Evolutionary conservation across 2,888 invertebrate species (phyloP), one percentile per base, ranked within the genome.

Genomic region (Eurytoma adleriae): DNA sequence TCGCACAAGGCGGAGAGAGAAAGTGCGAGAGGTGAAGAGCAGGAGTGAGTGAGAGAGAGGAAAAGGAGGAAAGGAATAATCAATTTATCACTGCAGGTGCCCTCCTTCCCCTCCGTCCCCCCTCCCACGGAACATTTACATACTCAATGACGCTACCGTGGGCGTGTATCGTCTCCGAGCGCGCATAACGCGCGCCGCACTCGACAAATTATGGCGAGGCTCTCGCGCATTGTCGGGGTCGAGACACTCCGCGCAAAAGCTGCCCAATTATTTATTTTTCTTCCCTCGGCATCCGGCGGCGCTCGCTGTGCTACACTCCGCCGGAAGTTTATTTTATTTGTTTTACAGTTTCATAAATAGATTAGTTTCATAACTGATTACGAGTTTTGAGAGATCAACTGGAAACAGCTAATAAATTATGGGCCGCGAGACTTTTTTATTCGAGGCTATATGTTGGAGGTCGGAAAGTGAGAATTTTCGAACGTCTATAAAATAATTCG

Each of bases 31-130:
- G 74, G 40, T 80, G n/a, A 27, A 54, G 56, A 68, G n/a, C 24
- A 67, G 18, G 62, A 57, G 56, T n/a, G 24, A 24, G 24, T 2
- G 73, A 76, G 72, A 59, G 59, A 56, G 76, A 20, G 56, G 40
- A 70, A 56, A 73, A 74, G 74, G 62, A 66, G 79, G 61, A 74
- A 54, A 73, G 81, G 84, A 84, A 85, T 88, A 89, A 89, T 89
- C 87, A 89, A 90, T 90, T 89, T 88, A 89, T 89, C 89, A 88
- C 89, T 87, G 86, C 89, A 87, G 88, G 88, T 88, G 88, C 87
- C 86, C 85, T 40, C 10, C 40, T 40, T 40, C 40, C 10, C 40
- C 83, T 12, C 24, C 20, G 14, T 7, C 18, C 56, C 18, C 40
- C 40, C 40, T 40, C 40, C 40, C 40, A 40, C 48, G 72, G 84